These are phyloP conservation scores for Scophthalmus maximus DNA, from an alignment of 2,113 vertebrate genomes.

Conservation along the genomic window DNA sequence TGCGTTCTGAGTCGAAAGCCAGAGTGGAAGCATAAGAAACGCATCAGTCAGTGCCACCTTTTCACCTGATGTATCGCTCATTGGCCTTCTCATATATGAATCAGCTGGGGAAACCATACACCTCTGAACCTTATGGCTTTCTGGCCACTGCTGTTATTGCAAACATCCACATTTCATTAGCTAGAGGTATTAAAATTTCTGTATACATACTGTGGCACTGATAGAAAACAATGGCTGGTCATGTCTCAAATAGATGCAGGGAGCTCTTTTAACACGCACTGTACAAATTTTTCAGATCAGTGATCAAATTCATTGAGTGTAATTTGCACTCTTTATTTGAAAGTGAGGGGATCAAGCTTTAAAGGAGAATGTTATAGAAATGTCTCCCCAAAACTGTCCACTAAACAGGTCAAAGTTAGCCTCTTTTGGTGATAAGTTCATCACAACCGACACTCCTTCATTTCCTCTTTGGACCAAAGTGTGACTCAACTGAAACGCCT, in stretches of 20 bases:
- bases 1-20: slow-evolving; percentile 65
- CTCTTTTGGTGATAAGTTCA: too few species aligned
- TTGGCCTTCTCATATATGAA: slow-evolving; percentile 52
- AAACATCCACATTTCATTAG: slow-evolving; percentile 31
- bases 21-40: slow-evolving; percentile 74
- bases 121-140: slow-evolving; percentile 55
- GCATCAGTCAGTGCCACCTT: slow-evolving; percentile 64
- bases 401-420: too few species aligned
- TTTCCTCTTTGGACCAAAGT: not conserved
- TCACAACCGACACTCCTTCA: not conserved
- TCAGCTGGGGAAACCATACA: slow-evolving; percentile 57
- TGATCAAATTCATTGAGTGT: too few species aligned
- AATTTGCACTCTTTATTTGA: not conserved
- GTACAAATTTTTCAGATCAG: too few species aligned
- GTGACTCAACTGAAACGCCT: not conserved
- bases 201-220: slow-evolving; percentile 41
- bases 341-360: not conserved
- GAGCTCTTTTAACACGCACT: not conserved
- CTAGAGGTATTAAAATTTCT: slow-evolving; percentile 33
- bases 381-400: not conserved
- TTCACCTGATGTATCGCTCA: slow-evolving; percentile 71
- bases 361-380: not conserved
- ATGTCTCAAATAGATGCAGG: slow-evolving; percentile 7
- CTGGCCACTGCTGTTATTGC: slow-evolving; percentile 68
- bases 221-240: slow-evolving; percentile 47